A percentile compares a stretch with the other conserved stretches of the same genome.
phyloP scores from a whole-genome alignment of 2,113 vertebrate genomes.

The Burhinus bistriatus region DNA sequence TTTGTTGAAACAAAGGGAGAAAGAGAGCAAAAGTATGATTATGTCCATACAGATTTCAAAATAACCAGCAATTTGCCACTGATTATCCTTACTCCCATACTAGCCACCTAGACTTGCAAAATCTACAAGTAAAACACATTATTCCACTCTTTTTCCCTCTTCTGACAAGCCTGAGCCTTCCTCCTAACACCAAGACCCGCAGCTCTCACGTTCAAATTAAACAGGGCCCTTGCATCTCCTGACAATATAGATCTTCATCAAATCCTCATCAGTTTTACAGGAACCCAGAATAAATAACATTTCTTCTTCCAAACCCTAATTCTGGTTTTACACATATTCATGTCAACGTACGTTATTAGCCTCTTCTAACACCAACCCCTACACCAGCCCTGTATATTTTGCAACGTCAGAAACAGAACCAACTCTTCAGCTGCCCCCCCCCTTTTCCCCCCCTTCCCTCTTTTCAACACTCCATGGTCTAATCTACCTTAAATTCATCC shows the following conservation, averaged over 20 bases:
- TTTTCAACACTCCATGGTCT: not conserved
- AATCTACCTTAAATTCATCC: not conserved
- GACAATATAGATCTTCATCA: not conserved
- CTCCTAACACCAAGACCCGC: not conserved
- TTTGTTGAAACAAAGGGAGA: slow-evolving; percentile 60
- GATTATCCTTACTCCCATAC: not conserved
- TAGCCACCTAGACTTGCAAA: not conserved
- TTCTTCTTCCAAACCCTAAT: not conserved
- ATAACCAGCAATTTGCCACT: not conserved
- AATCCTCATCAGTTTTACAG: not conserved
- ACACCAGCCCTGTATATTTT: not conserved
- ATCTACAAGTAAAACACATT: not conserved
- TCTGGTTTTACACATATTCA: not conserved
- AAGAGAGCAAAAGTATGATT: not conserved
- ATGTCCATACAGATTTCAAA: not conserved
- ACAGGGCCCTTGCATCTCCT: not conserved
- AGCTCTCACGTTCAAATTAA: not conserved
- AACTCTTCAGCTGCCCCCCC: not conserved
- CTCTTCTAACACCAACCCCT: not conserved
- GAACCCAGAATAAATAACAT: not conserved
- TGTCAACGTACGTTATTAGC: not conserved
- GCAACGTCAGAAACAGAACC: not conserved
- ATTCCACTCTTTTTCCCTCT: not conserved
- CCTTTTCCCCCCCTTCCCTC: fast-evolving
- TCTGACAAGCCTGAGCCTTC: not conserved